Evolutionary conservation across 2,797 vertebrate species (phyloP).

Genomic region (Alauda arvensis): DNA sequence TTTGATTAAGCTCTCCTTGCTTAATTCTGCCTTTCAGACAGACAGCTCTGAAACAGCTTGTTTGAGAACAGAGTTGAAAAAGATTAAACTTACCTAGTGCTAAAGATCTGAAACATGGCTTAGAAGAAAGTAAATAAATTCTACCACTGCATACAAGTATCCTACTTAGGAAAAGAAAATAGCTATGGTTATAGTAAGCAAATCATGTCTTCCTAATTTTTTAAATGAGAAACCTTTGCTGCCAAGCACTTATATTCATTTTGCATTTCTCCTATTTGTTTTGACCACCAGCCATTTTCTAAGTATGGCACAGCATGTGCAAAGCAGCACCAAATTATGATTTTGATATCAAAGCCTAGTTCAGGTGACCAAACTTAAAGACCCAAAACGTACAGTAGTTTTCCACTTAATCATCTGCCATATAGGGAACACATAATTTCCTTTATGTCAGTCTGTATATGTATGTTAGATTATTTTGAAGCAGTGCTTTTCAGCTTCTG

Average conservation of each 20-base stretch:
- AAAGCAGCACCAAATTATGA: background rate
- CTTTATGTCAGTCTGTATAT: background rate
- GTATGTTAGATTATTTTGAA: background rate
- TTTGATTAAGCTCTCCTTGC: background rate
- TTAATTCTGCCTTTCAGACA: background rate
- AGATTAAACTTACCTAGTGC: background rate
- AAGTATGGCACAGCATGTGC: no score
- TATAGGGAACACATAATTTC: background rate
- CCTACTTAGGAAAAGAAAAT: background rate
- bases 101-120: background rate
- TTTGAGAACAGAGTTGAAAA: background rate
- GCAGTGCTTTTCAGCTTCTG: background rate
- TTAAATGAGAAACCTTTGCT: background rate
- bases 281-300: background rate
- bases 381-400: background rate
- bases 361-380: background rate
- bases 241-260: background rate
- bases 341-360: background rate
- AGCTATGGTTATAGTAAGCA: background rate
- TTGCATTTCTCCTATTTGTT: background rate
- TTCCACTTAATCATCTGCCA: background rate
- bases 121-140: background rate
- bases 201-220: background rate
- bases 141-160: background rate
- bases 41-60: background rate